These are phyloP conservation scores for Phaethon lepturus DNA, from an alignment of 2,113 vertebrate species.

Conservation along the genomic window DNA sequence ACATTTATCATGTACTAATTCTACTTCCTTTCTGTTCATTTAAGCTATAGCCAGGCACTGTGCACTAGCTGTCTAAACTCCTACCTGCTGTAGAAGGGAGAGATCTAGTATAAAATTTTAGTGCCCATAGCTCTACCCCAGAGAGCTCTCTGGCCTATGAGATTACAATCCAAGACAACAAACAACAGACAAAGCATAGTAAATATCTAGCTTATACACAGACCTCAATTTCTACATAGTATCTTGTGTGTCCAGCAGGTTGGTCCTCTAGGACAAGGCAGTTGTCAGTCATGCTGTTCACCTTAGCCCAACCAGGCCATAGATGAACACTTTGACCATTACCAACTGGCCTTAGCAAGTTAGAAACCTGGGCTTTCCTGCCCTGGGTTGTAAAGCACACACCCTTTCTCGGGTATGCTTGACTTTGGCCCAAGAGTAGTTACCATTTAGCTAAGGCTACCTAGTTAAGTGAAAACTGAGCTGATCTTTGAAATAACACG, in stretches of 20 bases:
- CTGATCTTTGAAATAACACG: background rate
- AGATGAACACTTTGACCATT: background rate
- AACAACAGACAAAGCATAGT: background rate
- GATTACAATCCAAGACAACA: background rate
- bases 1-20: background rate
- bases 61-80: background rate
- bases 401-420: background rate
- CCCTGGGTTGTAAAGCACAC: background rate
- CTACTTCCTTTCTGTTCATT: background rate
- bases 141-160: background rate
- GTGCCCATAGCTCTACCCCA: background rate
- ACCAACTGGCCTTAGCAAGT: background rate
- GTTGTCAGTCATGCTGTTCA: background rate
- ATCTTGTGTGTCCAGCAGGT: background rate
- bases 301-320: rapidly evolving
- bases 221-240: background rate
- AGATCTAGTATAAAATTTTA: background rate
- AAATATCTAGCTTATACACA: background rate
- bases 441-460: background rate
- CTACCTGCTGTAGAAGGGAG: background rate
- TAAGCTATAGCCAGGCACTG: background rate
- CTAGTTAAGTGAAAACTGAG: background rate
- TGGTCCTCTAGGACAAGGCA: background rate
- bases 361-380: background rate
- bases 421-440: background rate